A percentile compares a stretch with the other conserved stretches of the same genome.
Conservation (phyloP, 2,888 invertebrate genomes). For the Tinea semifulvella region DNA sequence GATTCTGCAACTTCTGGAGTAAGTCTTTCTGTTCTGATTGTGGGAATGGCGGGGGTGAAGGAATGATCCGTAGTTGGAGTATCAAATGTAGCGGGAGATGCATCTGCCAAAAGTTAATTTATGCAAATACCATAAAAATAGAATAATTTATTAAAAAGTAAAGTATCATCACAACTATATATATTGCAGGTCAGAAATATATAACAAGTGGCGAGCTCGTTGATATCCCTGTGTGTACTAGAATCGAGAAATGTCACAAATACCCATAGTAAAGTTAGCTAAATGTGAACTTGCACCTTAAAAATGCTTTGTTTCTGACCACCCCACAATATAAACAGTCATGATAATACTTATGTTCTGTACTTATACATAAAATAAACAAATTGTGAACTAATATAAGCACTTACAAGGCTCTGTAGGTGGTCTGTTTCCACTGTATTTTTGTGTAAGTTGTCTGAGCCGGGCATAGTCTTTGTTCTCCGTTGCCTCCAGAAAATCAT, state of each 20-base stretch:
- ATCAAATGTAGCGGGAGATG: slow-evolving; percentile 93
- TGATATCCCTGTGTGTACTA: too few relatives aligned
- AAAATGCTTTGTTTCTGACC: too few relatives aligned
- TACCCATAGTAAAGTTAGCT: too few relatives aligned
- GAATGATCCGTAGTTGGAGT: slow-evolving; percentile 74
- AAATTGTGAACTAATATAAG: background rate
- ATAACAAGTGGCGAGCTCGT: too few relatives aligned
- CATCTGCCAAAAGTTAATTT: slow-evolving; percentile 64
- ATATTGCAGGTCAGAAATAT: too few relatives aligned
- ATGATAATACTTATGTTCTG: too few relatives aligned
- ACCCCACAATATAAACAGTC: too few relatives aligned
- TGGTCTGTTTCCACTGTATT: slow-evolving; percentile 79
- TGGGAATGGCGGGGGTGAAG: slow-evolving; percentile 34
- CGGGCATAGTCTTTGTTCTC: slow-evolving; percentile 89
- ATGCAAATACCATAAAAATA: slow-evolving; percentile 20
- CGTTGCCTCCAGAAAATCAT: slow-evolving; percentile 91
- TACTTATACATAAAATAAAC: too few relatives aligned
- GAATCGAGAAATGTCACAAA: too few relatives aligned
- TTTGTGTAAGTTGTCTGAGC: slow-evolving; percentile 85
- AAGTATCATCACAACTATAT: too few relatives aligned
- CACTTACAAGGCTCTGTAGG: slow-evolving; percentile 70
- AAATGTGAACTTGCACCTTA: too few relatives aligned
- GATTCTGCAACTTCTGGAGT: slow-evolving; percentile 22
- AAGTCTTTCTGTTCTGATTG: slow-evolving; percentile 20
- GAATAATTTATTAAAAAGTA: too few relatives aligned